These are phyloP conservation scores for Pachyuromys duprasi DNA, from an alignment of 2,797 vertebrate species.

Conservation along the genomic window DNA sequence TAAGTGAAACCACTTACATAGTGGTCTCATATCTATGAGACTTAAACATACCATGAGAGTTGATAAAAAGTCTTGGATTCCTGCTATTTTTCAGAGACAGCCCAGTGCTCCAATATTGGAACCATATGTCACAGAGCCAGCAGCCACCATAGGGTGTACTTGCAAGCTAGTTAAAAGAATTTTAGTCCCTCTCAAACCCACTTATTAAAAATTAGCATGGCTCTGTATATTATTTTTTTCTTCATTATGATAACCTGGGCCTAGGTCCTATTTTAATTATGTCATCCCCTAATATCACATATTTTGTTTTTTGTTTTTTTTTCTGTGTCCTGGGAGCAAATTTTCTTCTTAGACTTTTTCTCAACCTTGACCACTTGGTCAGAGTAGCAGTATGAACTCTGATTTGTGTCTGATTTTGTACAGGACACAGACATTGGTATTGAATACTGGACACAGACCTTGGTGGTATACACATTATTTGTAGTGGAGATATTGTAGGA, in stretches of 20 bases:
- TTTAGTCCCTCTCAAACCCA: not conserved
- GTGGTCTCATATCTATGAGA: not conserved
- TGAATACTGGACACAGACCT: not conserved
- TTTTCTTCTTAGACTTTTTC: not conserved
- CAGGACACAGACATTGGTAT: not conserved
- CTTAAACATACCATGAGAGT: not conserved
- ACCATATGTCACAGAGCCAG: not conserved
- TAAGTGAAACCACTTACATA: not conserved
- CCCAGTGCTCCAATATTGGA: no score
- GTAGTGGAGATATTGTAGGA: not conserved
- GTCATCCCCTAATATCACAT: not conserved
- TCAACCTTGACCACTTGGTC: not conserved
- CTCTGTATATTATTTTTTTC: not conserved
- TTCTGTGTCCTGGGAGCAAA: not conserved
- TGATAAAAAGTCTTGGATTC: not conserved
- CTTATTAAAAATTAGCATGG: not conserved
- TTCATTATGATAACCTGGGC: not conserved
- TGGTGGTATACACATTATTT: not conserved
- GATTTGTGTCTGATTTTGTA: not conserved
- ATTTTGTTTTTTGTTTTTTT: not conserved
- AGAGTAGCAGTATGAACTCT: not conserved
- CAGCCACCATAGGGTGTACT: rapidly evolving
- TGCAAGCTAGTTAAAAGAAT: not conserved
- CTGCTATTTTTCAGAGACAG: not conserved
- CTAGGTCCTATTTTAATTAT: not conserved